Base-by-base conservation (phyloP, 1,140 invertebrate genomes). In the Pararge aegeria region DNA sequence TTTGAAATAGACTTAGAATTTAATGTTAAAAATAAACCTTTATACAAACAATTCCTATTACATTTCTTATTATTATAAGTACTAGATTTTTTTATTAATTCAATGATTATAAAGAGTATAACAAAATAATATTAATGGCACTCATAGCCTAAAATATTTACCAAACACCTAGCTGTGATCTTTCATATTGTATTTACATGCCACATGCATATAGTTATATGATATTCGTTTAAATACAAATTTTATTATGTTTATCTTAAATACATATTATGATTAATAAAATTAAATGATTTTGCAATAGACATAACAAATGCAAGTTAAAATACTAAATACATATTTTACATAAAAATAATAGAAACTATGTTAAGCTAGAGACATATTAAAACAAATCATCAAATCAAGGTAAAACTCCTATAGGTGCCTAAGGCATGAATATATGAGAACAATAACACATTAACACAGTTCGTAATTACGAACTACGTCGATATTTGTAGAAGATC, bases 121-220 rank as follows among this genome's bases (percentile, higher is more conserved):
- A 81, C 70, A 67, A 72, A 70, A 71, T 79, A 76, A 73, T 72
- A 68, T 83, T 80, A 86, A 88, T 88, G 85, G 85, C 85, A 88
- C 85, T 83, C 76, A 80, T 80, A 84, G 85, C 85, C 85, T 88
- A 80, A 69, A 81, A 73, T 84, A 82, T 81, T 81, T 70, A 63
- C 27, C 38, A 55, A 61, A 69, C 54, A 52, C 27, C 27, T 61
- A 53, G n/a, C 24, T 48, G 53, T 61, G 44, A 49, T 55, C 46
- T 15, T 55, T 42, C 16, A 46, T 48, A 50, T 55, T 55, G 51
- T 73, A 61, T 69, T 75, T 74, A 70, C 66, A 71, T 68, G 51
- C 53, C 51, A 57, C 57, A 55, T 29, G 18, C 21, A 34, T 30
- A 30, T 56, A 61, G 29, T 58, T 54, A 46, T 59, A 55, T n/a